Base-by-base conservation (phyloP, 1,140 invertebrate species). In the Eciton burchellii region DNA sequence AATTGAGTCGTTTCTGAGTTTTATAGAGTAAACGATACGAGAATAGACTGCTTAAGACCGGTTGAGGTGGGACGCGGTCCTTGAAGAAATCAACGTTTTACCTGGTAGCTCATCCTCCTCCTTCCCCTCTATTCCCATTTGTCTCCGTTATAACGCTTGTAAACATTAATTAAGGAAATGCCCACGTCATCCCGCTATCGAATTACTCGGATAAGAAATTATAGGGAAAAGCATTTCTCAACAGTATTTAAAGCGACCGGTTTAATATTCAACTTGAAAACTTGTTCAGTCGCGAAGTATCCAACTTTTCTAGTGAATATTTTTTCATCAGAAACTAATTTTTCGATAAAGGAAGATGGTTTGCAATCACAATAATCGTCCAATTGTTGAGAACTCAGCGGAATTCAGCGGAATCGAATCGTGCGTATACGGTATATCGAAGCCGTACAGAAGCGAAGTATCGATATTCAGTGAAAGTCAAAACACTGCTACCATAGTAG, bases 401-500 rank as follows among this genome's bases (percentile, higher is more conserved):
- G n/a, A n/a, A n/a, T n/a, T 52, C 9, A 70, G 68, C 45, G 41
- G 29, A 26, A 60, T 60, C 16, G 19, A 63, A 56, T 68, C n/a
- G 12, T 26, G 49, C n/a, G n/a, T n/a, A n/a, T n/a, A n/a, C 19
- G 12, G 54, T 35, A 16, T 59, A 59, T 73, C 70, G 19, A 65
- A 41, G 45, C 59, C 6, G 29, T 76, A 76, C 74, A 12, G 63
- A 54, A 79, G 74, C 74, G 49, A 59, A 52, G 54, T 35, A 52
- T 52, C 16, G 60, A 66, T 82, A 66, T 79, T 54, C 49, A 81
- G 52, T 74, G 66, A 84, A 47, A 86, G 88, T 89, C 88, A 89
- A 89, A 89, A 89, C 84, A 89, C 45, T 88, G 84, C 81, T 89
- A 88, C 87, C 49, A 89, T 74, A 82, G 85, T 85, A 88, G 83